Evolutionary conservation across 2,888 invertebrate species (phyloP).

Genomic region (Agonopterix subpropinquella): DNA sequence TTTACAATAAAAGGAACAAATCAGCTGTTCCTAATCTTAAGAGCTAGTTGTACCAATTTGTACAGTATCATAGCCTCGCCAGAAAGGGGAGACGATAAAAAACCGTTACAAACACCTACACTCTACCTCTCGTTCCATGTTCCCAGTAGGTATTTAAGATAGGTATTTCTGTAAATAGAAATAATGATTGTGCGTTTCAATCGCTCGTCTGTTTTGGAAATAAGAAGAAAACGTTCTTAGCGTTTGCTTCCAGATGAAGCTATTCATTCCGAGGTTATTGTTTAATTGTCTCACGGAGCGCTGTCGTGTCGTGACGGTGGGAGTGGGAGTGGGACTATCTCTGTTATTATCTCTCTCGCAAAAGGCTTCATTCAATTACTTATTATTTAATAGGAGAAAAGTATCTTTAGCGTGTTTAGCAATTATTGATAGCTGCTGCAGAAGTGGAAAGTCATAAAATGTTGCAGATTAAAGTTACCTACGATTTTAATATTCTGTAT

Average conservation of each 20-base stretch:
- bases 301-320: conserved; percentile 9
- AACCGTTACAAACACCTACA: no score
- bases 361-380: background rate
- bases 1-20: no score
- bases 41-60: no score
- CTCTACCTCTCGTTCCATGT: no score
- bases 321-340: background rate
- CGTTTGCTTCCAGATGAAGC: conserved; percentile 34
- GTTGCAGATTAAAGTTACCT: background rate
- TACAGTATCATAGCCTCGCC: no score
- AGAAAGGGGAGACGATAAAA: no score
- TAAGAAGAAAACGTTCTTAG: background rate
- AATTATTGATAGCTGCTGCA: background rate
- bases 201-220: background rate
- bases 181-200: background rate
- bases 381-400: background rate
- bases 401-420: background rate
- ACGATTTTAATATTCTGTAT: no score
- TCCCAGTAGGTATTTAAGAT: no score
- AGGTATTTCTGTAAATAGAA: background rate
- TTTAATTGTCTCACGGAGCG: conserved; percentile 58
- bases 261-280: conserved; percentile 51
- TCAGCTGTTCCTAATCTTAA: no score
- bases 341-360: background rate
- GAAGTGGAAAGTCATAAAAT: background rate